These are phyloP conservation scores for Meriones psammophilus DNA, from an alignment of 2,797 vertebrate genomes.

Conservation along the genomic window DNA sequence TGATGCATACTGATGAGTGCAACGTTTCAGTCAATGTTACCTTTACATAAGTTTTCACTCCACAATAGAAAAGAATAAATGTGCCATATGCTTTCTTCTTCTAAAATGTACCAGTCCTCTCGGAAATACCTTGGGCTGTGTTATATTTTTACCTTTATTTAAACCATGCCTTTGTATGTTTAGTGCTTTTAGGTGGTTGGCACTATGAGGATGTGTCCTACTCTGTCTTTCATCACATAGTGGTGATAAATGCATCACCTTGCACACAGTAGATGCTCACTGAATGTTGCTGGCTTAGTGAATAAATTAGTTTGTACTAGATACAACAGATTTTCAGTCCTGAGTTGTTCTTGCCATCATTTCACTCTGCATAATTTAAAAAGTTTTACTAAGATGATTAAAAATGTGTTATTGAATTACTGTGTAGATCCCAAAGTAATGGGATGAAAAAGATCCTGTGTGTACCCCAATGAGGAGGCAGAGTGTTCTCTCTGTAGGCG, in stretches of 20 bases:
- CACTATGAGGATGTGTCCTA: not conserved
- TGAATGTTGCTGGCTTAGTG: conserved; percentile 66
- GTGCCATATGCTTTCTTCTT: not conserved
- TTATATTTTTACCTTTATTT: conserved; percentile 51
- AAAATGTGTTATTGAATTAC: conserved; percentile 75
- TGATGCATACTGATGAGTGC: not conserved
- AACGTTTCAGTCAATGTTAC: not conserved
- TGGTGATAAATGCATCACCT: not conserved
- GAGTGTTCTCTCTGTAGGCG: conserved; percentile 47
- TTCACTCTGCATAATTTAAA: conserved; percentile 79
- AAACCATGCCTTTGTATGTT: not conserved
- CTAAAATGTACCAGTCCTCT: conserved; percentile 41
- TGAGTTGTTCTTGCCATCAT: conserved; percentile 74
- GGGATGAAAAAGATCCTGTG: conserved; percentile 14
- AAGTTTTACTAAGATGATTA: conserved; percentile 73
- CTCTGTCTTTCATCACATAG: conserved; percentile 46
- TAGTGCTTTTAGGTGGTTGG: conserved; percentile 31
- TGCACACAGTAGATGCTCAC: conserved; percentile 59
- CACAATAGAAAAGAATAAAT: conserved; percentile 22
- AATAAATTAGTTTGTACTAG: conserved; percentile 73
- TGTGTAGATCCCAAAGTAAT: conserved; percentile 67
- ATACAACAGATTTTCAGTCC: conserved; percentile 71
- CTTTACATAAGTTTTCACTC: conserved; percentile 25
- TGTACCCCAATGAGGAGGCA: conserved; percentile 7
- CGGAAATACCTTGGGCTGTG: not conserved